phyloP scores from a whole-genome alignment of 2,888 invertebrate genomes.

The Athalia circularis region DNA sequence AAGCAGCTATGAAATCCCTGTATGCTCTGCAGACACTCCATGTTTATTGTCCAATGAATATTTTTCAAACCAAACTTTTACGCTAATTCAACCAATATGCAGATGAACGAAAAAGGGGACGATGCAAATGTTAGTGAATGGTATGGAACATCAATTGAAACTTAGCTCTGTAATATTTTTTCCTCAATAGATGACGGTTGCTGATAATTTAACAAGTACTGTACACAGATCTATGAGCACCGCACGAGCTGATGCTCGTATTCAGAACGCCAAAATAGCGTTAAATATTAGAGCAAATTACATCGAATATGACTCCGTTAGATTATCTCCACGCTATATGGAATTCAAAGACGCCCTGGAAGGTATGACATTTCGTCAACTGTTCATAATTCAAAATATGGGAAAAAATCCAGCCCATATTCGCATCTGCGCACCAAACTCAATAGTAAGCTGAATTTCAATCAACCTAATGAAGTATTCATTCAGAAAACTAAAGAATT shows the following conservation, averaged over 20 bases:
- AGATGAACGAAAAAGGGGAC: slow-evolving; percentile 7
- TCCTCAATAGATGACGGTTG: slow-evolving; percentile 17
- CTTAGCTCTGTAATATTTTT: not conserved
- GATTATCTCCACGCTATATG: slow-evolving; percentile 70
- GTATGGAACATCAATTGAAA: not conserved
- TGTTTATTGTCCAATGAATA: too few species aligned
- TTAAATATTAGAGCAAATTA: slow-evolving; percentile 10
- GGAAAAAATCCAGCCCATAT: slow-evolving; percentile 67
- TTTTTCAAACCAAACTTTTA: not conserved
- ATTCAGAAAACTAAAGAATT: slow-evolving; percentile 16
- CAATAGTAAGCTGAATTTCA: slow-evolving; percentile 66
- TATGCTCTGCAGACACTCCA: too few species aligned
- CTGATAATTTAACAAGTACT: not conserved
- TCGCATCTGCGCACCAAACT: slow-evolving; percentile 68
- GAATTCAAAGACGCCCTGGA: slow-evolving; percentile 73
- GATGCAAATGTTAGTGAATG: slow-evolving; percentile 22
- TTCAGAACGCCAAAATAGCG: not conserved
- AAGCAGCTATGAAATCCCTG: too few species aligned
- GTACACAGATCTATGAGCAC: not conserved
- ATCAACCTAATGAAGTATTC: not conserved
- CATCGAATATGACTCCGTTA: slow-evolving; percentile 60
- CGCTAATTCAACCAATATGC: not conserved
- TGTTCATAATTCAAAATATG: slow-evolving; percentile 69
- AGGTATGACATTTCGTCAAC: slow-evolving; percentile 67
- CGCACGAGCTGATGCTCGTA: not conserved